Evolutionary conservation across 2,113 vertebrate species (phyloP), one percentile per base, ranked within the genome.

Genomic region (Phrynocephalus versicolor): DNA sequence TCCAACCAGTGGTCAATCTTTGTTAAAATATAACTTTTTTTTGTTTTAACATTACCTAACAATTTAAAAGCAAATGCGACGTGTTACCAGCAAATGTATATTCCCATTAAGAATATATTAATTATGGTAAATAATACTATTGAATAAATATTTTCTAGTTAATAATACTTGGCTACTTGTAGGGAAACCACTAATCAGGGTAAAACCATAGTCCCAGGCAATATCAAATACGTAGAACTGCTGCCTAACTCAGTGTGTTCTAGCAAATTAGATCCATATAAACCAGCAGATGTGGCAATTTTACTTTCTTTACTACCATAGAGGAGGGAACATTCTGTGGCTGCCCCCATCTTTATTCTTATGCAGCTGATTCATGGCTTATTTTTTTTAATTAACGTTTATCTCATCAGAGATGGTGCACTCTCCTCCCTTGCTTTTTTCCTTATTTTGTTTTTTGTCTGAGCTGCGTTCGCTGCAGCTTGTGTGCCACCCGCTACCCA

Each of bases 1-100:
- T 99, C 98, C 93, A 99, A 90, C 98, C 99, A 99, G 79, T 99
- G 99, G 90, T 98, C 98, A 87, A 99, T 97, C 99, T 99, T 90
- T 80, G 87, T 75, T 35, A 12, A 41, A 84, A 18, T 37, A 84
- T 33, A 12, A 27, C 2, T 85, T 0, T 3, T 9, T 21, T 1
- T 5, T 51, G 30, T 73, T 83, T 37, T 57, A n/a, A 57, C 35
- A 80, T 88, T 30, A 25, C 19, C 18, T 60, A 41, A 21, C 35
- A 69, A 65, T 15, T 86, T 74, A 78, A 3, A 72, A 51, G 62
- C 18, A 30, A 64, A 30, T 13, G 25, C 18, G 51, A n/a, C 27
- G 21, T 35, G 27, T 30, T 10, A 15, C 3, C 39, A 51, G 23
- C 58, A 64, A 65, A 64, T 8, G 64, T 19, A 72, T 35, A 37